These are phyloP conservation scores for Drosophila elegans DNA, from an alignment of 1,140 invertebrate genomes.

Conservation along the genomic window DNA sequence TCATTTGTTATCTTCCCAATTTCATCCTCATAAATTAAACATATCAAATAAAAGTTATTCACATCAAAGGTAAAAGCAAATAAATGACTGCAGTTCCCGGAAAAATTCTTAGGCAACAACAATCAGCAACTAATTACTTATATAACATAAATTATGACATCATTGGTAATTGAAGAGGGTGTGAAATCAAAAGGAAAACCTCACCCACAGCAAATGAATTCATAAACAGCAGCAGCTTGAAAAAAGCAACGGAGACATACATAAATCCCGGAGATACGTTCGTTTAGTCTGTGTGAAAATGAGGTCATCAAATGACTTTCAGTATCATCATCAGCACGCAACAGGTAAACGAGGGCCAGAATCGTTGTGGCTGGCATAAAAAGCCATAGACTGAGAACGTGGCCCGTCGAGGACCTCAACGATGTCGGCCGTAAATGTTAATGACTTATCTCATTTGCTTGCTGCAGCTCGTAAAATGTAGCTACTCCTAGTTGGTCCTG, in stretches of 20 bases:
- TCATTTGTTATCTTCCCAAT: not conserved
- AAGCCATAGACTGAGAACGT: not conserved
- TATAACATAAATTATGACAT: slow-evolving; percentile 50
- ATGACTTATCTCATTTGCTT: slow-evolving; percentile 51
- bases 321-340: slow-evolving; percentile 39
- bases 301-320: slow-evolving; percentile 48
- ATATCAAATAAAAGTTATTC: not conserved
- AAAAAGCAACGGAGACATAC: slow-evolving; percentile 11
- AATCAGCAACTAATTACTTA: slow-evolving; percentile 56
- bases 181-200: slow-evolving; percentile 23
- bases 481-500: slow-evolving; percentile 20
- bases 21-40: slow-evolving; percentile 4
- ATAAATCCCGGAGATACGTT: slow-evolving; percentile 31
- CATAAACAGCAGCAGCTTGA: slow-evolving; percentile 23
- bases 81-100: not conserved
- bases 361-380: not conserved
- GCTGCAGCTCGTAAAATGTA: slow-evolving; percentile 56
- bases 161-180: slow-evolving; percentile 17
- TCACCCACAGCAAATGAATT: slow-evolving; percentile 50
- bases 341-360: slow-evolving; percentile 45
- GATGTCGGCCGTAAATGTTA: slow-evolving; percentile 63
- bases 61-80: slow-evolving; percentile 9
- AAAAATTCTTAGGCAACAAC: not conserved
- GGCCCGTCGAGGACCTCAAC: slow-evolving; percentile 50
- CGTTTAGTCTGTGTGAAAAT: slow-evolving; percentile 25